Percentiles rank a stretch among this genome's conserved stretches.
phyloP scores from a whole-genome alignment of 2,888 invertebrate species.

The Ormyrus nitidulus region DNA sequence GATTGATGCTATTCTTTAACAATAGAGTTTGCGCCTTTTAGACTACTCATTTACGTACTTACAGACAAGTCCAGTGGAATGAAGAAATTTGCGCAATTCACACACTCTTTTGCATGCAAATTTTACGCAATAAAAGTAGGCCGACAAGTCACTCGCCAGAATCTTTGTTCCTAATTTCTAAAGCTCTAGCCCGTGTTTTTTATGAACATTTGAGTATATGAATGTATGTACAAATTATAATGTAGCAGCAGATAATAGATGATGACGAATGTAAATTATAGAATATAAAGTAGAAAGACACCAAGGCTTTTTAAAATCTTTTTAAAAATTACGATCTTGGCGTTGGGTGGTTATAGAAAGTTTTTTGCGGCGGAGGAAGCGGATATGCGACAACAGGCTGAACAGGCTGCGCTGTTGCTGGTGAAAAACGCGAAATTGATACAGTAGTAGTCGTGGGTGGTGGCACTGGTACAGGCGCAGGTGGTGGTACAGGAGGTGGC shows the following conservation, averaged over 20 bases:
- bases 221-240: constrained; percentile 7
- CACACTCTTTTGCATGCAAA: too few species aligned
- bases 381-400: constrained; percentile 40
- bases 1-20: not conserved
- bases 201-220: not conserved
- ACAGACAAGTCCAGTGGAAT: constrained; percentile 36
- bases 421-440: constrained; percentile 54
- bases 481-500: constrained; percentile 31
- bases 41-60: not conserved
- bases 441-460: constrained; percentile 45
- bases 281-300: constrained; percentile 3
- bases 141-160: not conserved
- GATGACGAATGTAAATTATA: constrained; percentile 4
- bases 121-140: constrained; percentile 3
- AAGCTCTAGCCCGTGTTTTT: not conserved
- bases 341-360: constrained; percentile 67
- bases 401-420: constrained; percentile 56
- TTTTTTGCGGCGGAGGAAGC: constrained; percentile 61
- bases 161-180: not conserved
- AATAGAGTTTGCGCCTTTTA: not conserved
- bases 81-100: constrained; percentile 5
- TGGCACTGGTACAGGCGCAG: constrained; percentile 60
- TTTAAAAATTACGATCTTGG: constrained; percentile 67
- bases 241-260: not conserved
- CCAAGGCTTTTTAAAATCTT: not conserved